Conservation (phyloP, 2,888 invertebrate genomes). For the Caradrina clavipalpis region DNA sequence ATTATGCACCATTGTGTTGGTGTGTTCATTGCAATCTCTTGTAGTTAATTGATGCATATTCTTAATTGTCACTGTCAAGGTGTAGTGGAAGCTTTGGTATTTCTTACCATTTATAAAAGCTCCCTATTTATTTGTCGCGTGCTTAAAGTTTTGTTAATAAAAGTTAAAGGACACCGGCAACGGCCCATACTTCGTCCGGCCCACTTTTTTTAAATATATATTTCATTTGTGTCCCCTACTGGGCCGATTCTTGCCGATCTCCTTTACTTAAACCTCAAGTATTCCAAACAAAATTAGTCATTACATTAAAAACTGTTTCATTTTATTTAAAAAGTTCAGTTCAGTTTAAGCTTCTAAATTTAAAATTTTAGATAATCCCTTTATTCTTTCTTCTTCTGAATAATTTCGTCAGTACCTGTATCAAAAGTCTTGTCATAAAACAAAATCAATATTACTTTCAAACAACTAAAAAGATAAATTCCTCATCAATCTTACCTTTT, state of each 20-base stretch:
- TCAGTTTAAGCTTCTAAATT: not conserved
- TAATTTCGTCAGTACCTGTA: not conserved
- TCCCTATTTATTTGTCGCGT: too few species aligned
- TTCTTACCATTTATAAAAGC: too few species aligned
- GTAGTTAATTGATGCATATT: slow-evolving; percentile 3
- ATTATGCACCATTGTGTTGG: slow-evolving; percentile 19
- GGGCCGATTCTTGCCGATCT: too few species aligned
- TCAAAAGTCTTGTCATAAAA: not conserved
- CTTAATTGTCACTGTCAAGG: not conserved
- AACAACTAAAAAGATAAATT: not conserved
- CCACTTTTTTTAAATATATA: too few species aligned
- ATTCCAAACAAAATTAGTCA: not conserved
- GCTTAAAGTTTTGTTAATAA: too few species aligned
- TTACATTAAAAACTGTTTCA: not conserved
- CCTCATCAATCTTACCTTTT: not conserved
- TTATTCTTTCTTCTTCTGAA: not conserved
- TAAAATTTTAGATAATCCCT: not conserved
- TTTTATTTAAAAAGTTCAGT: not conserved
- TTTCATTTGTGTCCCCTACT: too few species aligned
- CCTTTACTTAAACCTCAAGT: not conserved
- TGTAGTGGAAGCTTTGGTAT: not conserved
- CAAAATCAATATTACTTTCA: not conserved
- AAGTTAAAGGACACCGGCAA: too few species aligned
- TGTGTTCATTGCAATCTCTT: not conserved
- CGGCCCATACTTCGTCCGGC: too few species aligned